Conservation (phyloP, 2,113 vertebrate genomes). For the Todiramphus saurophagus region DNA sequence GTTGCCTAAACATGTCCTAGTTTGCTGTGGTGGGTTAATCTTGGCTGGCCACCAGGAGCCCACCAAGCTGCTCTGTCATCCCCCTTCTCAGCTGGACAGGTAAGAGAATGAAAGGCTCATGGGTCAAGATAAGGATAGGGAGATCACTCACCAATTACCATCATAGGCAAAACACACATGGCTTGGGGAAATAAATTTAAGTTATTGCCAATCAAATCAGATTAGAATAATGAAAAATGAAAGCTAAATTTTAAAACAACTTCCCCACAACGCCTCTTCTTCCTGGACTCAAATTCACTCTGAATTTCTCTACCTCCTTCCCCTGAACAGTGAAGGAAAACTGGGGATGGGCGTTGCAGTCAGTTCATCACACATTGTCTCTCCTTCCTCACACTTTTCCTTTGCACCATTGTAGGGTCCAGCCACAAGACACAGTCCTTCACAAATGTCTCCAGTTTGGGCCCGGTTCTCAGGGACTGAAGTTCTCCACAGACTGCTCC, state of each 20-base stretch:
- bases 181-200: background rate
- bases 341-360: fast-evolving
- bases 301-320: background rate
- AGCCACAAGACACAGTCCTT: background rate
- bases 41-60: background rate
- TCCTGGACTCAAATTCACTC: background rate
- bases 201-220: background rate
- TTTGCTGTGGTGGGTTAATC: background rate
- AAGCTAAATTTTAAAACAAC: background rate
- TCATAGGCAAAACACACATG: background rate
- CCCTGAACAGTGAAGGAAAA: fast-evolving
- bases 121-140: background rate
- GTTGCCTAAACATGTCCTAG: background rate
- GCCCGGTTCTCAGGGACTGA: too few relatives aligned
- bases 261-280: background rate
- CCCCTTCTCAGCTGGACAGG: background rate
- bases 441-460: background rate
- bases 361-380: background rate
- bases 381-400: fast-evolving
- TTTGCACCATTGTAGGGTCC: background rate
- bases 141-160: background rate
- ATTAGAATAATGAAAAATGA: background rate
- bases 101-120: background rate
- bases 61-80: background rate
- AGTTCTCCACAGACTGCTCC: background rate